Percentiles rank a stretch among this genome's conserved stretches.
Conservation (phyloP, 2,797 vertebrate genomes). For the Atherinosoma microstoma region DNA sequence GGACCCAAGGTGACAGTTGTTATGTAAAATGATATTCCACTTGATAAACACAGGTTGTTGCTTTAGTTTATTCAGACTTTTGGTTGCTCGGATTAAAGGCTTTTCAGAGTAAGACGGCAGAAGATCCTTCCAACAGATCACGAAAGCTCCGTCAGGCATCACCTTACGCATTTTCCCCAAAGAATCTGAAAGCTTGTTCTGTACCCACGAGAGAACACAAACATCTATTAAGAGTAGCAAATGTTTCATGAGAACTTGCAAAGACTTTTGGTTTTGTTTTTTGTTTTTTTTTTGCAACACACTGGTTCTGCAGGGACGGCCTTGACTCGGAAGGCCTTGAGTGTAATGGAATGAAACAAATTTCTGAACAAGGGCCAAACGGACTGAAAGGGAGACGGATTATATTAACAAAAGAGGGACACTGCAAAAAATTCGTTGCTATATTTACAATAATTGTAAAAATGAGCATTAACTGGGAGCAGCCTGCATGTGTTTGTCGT, state of each 20-base stretch:
- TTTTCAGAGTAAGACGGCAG: not conserved
- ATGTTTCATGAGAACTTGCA: constrained; percentile 57
- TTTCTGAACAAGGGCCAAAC: constrained; percentile 65
- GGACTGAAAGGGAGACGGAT: constrained; percentile 45
- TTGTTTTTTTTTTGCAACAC: not conserved
- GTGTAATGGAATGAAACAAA: constrained; percentile 70
- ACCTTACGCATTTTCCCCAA: constrained; percentile 30
- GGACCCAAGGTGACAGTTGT: not conserved
- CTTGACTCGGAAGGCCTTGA: constrained; percentile 64
- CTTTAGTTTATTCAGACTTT: not conserved
- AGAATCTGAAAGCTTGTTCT: constrained; percentile 32
- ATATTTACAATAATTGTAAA: not conserved
- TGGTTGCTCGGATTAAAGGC: not conserved
- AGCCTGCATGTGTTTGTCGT: not conserved
- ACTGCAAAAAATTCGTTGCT: constrained; percentile 18
- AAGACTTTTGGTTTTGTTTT: constrained; percentile 27
- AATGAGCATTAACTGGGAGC: no score
- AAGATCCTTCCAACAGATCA: not conserved
- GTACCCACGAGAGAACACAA: constrained; percentile 16
- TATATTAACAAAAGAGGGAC: constrained; percentile 55
- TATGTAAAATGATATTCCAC: not conserved
- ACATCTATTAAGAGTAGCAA: constrained; percentile 41
- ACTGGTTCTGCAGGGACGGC: constrained; percentile 33
- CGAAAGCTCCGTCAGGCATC: not conserved
- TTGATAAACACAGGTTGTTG: not conserved